Evolutionary conservation across 1,140 invertebrate genomes (phyloP).

Genomic region (Sitobion miscanthi): DNA sequence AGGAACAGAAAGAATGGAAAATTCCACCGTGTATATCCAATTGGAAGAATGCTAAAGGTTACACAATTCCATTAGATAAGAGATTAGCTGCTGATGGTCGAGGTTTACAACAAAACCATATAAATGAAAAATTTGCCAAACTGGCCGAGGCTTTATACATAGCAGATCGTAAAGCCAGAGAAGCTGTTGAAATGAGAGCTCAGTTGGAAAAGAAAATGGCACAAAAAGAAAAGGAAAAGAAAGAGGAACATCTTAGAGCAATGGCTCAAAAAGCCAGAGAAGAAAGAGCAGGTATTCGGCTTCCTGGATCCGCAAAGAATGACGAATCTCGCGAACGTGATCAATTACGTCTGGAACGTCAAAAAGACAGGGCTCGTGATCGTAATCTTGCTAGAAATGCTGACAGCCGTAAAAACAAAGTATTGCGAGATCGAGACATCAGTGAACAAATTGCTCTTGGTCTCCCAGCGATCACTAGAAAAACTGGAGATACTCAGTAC

Average conservation of each 20-base stretch:
- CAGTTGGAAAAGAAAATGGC: conserved; percentile 96
- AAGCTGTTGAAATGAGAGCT: conserved; percentile 94
- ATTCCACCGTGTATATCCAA: conserved; percentile 99
- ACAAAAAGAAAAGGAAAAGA: conserved; percentile 98
- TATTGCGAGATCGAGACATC: conserved; percentile 95
- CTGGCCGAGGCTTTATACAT: conserved; percentile 97
- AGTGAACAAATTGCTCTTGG: conserved; percentile 98
- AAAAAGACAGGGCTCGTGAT: conserved; percentile 90
- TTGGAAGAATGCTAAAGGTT: conserved; percentile 99
- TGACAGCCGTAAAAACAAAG: conserved; percentile 70
- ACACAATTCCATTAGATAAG: conserved; percentile 98
- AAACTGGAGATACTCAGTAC: conserved; percentile 85
- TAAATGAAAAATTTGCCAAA: conserved; percentile 99
- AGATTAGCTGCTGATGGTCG: conserved; percentile 96
- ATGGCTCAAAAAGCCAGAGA: conserved; percentile 95
- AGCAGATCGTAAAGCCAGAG: conserved; percentile 95
- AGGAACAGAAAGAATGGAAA: conserved; percentile 99
- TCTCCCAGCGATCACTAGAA: conserved; percentile 82
- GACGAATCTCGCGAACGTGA: conserved; percentile 88
- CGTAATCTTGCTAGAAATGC: conserved; percentile 91
- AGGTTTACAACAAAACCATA: conserved; percentile 92
- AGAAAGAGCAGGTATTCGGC: conserved; percentile 85
- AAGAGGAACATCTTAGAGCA: conserved; percentile 91
- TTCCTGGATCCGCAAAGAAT: conserved; percentile 64
- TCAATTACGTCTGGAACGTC: conserved; percentile 84